These are phyloP conservation scores for Drosophila subsilvestris DNA, from an alignment of 2,888 invertebrate species.

Conservation along the genomic window DNA sequence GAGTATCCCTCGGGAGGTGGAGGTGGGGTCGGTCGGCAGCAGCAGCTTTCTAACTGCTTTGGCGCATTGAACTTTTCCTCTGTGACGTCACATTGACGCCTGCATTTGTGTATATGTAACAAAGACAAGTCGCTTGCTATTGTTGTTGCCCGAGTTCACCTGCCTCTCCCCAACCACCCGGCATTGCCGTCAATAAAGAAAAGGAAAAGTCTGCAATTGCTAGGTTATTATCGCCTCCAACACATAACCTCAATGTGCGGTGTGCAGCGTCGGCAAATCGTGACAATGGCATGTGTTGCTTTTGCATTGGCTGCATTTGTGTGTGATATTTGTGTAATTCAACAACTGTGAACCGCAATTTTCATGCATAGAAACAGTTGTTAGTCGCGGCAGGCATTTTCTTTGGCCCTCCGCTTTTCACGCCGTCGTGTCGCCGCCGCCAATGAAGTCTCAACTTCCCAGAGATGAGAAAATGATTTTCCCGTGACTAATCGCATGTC, in stretches of 20 bases:
- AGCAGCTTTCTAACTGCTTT: conserved; percentile 9
- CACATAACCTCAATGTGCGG: conserved; percentile 38
- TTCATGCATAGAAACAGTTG: conserved; percentile 19
- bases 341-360: conserved; percentile 9
- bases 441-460: conserved; percentile 4
- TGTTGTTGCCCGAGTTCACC: conserved; percentile 32
- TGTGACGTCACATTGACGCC: conserved; percentile 62
- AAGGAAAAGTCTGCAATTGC: conserved; percentile 32
- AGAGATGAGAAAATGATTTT: conserved; percentile 29
- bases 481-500: conserved; percentile 2
- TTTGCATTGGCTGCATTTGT: conserved; percentile 1
- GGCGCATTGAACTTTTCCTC: conserved; percentile 64
- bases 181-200: background rate
- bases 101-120: conserved; percentile 32
- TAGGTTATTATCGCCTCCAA: conserved; percentile 33
- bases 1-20: background rate
- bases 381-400: conserved; percentile 8
- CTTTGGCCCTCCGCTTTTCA: conserved; percentile 21
- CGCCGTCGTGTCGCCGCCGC: conserved; percentile 38
- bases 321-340: conserved; percentile 16
- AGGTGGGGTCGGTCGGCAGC: background rate
- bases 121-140: conserved; percentile 47
- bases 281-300: conserved; percentile 32
- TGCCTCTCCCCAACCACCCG: conserved; percentile 20
- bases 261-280: conserved; percentile 20